phyloP scores from a whole-genome alignment of 2,113 vertebrate species.

The Rhinopomastus cyanomelas region DNA sequence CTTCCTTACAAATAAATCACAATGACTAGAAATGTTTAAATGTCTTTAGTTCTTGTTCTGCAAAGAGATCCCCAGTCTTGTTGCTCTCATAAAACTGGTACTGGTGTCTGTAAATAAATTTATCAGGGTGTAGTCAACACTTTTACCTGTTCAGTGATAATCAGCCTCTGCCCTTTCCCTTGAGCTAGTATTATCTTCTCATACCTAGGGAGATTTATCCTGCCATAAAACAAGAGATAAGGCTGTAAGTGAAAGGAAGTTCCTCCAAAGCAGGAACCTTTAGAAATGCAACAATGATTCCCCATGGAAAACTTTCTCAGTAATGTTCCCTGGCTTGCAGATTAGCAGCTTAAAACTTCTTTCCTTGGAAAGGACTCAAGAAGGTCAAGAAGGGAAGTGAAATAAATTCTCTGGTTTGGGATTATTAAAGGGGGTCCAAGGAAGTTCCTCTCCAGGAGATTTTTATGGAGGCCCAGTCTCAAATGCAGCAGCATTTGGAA shows the following conservation, averaged over 20 bases:
- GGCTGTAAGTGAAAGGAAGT: not conserved
- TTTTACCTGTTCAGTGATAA: slow-evolving; percentile 90
- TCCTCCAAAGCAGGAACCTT: not conserved
- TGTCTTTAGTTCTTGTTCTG: not conserved
- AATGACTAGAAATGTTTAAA: not conserved
- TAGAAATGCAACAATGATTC: not conserved
- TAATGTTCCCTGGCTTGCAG: not conserved
- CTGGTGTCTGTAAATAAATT: not conserved
- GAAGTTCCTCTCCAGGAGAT: not conserved
- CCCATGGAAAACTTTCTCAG: not conserved
- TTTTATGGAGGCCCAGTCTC: not conserved
- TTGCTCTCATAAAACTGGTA: not conserved
- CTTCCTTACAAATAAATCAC: not conserved
- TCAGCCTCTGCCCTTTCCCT: slow-evolving; percentile 84
- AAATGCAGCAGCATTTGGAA: not conserved
- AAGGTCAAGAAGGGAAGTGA: not conserved
- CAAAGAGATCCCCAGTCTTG: not conserved
- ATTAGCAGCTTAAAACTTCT: not conserved
- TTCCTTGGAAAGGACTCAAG: not conserved
- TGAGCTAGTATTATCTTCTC: slow-evolving; percentile 80
- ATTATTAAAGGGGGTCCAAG: not conserved
- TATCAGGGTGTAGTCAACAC: not conserved
- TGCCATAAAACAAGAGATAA: slow-evolving; percentile 67
- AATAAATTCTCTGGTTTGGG: not conserved
- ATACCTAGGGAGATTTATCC: slow-evolving; percentile 86